Conservation (phyloP, 2,888 invertebrate species). For the Aphodius granarius region DNA sequence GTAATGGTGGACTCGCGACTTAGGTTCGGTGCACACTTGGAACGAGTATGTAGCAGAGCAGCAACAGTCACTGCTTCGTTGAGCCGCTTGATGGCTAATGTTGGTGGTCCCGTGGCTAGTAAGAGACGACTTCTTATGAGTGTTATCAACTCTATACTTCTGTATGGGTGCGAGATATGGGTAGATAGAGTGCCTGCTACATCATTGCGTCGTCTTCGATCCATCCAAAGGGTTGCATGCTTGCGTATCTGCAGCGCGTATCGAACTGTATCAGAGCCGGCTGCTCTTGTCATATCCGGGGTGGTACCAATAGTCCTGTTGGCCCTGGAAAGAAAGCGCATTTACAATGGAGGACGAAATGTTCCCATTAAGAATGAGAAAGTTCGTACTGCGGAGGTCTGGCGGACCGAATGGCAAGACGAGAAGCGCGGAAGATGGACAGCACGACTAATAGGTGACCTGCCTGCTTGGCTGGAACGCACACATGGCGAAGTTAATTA, state of each 20-base stretch:
- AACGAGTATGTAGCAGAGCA: background rate
- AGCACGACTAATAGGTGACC: constrained; percentile 1
- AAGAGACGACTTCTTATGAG: constrained; percentile 1
- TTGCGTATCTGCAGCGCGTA: background rate
- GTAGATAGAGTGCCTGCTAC: background rate
- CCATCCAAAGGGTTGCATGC: background rate
- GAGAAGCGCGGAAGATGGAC: constrained; percentile 20
- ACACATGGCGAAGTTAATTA: constrained; percentile 13
- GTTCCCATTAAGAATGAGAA: no score
- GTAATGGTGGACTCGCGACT: background rate
- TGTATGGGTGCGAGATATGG: constrained; percentile 12
- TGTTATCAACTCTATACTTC: constrained; percentile 2
- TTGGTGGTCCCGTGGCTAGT: constrained; percentile 4
- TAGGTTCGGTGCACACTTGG: background rate
- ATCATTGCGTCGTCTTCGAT: background rate
- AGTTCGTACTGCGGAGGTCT: background rate
- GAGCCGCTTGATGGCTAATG: constrained; percentile 1
- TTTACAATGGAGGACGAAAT: background rate
- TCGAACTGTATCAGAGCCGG: constrained; percentile 3
- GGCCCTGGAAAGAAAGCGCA: constrained; percentile 7
- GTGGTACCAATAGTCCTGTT: constrained; percentile 5
- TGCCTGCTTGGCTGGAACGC: constrained; percentile 4
- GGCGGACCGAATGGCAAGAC: background rate
- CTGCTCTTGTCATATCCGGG: background rate
- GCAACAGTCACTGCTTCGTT: background rate